These are phyloP conservation scores for Rhaphigaster nebulosa DNA, from an alignment of 2,888 invertebrate species.

Conservation along the genomic window DNA sequence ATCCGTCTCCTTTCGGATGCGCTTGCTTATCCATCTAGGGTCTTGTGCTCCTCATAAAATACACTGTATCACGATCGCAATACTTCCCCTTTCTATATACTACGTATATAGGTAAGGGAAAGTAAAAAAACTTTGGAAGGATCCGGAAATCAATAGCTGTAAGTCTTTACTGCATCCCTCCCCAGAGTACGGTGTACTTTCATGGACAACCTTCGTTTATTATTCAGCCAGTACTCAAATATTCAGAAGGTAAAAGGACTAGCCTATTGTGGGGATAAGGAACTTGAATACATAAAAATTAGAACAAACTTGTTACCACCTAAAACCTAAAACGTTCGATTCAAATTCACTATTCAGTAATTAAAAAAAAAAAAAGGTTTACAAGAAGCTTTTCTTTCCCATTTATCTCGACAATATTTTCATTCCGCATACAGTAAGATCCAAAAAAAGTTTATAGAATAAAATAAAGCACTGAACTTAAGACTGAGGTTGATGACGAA, in stretches of 20 bases:
- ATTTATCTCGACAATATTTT: neutral
- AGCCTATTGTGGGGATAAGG: neutral
- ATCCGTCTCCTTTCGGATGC: too few species aligned
- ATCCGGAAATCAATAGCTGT: neutral
- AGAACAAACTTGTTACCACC: neutral
- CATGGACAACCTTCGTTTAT: neutral
- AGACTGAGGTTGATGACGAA: too few species aligned
- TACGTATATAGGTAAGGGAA: too few species aligned
- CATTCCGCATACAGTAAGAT: too few species aligned
- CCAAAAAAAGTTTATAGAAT: too few species aligned
- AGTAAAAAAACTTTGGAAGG: neutral
- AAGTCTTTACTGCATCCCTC: neutral
- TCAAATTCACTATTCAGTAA: neutral
- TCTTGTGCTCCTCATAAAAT: too few species aligned
- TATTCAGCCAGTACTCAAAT: neutral
- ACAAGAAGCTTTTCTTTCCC: too few species aligned
- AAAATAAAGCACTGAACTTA: too few species aligned
- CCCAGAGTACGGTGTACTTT: neutral
- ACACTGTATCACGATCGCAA: too few species aligned
- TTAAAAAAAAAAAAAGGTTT: neutral
- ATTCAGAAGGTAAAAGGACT: neutral
- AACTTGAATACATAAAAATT: neutral
- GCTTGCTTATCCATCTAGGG: too few species aligned
- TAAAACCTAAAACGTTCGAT: neutral
- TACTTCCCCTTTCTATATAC: too few species aligned